Evolutionary conservation across 2,113 vertebrate genomes (phyloP), one percentile per base, ranked within the genome.

Genomic region (Spea multiplicata): DNA sequence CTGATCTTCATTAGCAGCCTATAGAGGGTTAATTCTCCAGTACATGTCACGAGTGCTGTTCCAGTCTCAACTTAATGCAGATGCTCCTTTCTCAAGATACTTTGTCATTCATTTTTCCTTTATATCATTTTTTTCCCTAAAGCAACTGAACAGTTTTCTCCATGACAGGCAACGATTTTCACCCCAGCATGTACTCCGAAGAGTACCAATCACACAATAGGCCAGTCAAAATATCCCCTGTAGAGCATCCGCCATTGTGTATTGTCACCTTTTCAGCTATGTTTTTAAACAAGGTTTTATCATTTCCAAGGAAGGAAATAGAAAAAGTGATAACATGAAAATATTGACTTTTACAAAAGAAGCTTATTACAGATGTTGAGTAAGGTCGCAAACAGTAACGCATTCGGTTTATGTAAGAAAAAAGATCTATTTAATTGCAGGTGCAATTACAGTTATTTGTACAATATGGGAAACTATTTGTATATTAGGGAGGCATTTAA

Each of bases 181-280:
- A 50, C 68, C 68, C 13, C 47, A 70, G 68, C 68, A 50, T 70
- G 68, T 70, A n/a, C 16, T 7, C 68, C 49, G 68, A 70, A 16
- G 47, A 70, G 68, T 70, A 70, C 61, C 14, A 70, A 47, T 68
- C 68, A 70, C 47, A 70, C 68, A 70, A 70, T 50, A n/a, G 48
- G 8, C 68, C 68, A 70, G 68, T 70, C 47, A 70, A 5, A 49
- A 70, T 70, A 68, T 68, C 66, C 66, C 66, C 66, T 48, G 66
- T 48, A 68, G 66, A 48, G 66, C 66, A 68, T 47, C 66, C n/a
- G 14, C 66, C 13, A 47, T 68, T 68, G 66, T 68, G 66, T 68
- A 68, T 48, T 68, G 13, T 68, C 66, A 68, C 13, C 44, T 44
- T 48, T 68, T 68, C 46, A n/a, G 45, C 6, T 14, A 47, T 68